Conservation (phyloP, 2,113 vertebrate genomes). For the Hylia prasina region DNA sequence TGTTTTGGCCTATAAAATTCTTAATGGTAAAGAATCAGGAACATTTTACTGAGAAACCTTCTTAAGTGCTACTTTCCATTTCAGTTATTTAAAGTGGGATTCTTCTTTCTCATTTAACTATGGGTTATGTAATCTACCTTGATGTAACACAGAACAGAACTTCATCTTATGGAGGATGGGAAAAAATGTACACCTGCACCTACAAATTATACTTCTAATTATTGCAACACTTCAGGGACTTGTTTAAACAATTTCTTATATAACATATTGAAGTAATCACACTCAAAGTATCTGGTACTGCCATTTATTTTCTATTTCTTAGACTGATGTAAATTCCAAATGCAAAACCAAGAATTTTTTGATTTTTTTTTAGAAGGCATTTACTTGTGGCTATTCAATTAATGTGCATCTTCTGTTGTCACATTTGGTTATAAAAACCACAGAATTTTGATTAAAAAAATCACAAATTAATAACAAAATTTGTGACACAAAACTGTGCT, state of each 20-base stretch:
- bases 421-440: background rate
- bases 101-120: background rate
- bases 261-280: background rate
- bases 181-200: background rate
- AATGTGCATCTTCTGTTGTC: background rate
- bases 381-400: background rate
- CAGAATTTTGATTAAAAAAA: background rate
- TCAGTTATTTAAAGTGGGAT: background rate
- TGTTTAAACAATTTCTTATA: background rate
- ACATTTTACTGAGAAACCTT: background rate
- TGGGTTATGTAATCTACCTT: background rate
- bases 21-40: background rate
- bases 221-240: background rate
- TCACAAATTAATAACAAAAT: background rate
- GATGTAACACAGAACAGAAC: background rate
- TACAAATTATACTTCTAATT: background rate
- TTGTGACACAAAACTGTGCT: background rate
- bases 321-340: background rate
- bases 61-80: background rate
- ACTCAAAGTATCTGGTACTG: background rate
- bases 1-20: background rate
- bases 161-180: background rate
- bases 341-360: background rate
- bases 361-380: too few species aligned
- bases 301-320: background rate